phyloP scores from a whole-genome alignment of 2,113 vertebrate species.

The Campylorhamphus procurvoides region DNA sequence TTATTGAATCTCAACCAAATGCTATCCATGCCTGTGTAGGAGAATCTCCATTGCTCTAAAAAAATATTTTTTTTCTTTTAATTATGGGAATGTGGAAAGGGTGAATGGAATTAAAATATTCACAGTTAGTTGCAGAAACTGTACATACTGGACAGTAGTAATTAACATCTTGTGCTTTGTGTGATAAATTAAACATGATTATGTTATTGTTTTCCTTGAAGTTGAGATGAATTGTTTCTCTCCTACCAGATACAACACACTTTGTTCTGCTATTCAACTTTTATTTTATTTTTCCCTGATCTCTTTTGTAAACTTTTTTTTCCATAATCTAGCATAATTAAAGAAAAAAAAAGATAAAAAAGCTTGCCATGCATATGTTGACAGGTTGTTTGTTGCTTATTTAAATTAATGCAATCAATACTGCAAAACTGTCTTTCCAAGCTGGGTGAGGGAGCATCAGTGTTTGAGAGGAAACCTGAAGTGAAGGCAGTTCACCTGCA shows the following conservation, averaged over 20 bases:
- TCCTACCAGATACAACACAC: background rate
- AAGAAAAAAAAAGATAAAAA: background rate
- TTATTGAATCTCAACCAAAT: background rate
- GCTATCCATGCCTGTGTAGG: background rate
- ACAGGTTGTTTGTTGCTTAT: background rate
- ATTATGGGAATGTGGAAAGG: background rate
- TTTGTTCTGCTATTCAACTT: background rate
- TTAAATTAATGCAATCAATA: background rate
- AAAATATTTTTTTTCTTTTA: background rate
- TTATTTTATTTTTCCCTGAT: background rate
- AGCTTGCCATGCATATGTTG: background rate
- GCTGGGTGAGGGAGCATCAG: background rate
- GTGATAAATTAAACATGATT: slow-evolving; percentile 41
- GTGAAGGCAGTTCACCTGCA: background rate
- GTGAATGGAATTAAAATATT: background rate
- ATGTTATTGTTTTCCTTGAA: background rate
- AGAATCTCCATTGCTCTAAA: background rate
- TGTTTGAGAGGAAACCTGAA: background rate
- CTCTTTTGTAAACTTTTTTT: background rate
- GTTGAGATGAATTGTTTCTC: background rate
- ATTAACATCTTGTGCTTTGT: slow-evolving; percentile 7
- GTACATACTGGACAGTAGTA: background rate
- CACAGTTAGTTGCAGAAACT: background rate
- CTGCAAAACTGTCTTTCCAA: background rate
- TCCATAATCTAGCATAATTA: background rate